phyloP scores from a whole-genome alignment of 2,888 invertebrate species.

The Drosophila flavopinicola region DNA sequence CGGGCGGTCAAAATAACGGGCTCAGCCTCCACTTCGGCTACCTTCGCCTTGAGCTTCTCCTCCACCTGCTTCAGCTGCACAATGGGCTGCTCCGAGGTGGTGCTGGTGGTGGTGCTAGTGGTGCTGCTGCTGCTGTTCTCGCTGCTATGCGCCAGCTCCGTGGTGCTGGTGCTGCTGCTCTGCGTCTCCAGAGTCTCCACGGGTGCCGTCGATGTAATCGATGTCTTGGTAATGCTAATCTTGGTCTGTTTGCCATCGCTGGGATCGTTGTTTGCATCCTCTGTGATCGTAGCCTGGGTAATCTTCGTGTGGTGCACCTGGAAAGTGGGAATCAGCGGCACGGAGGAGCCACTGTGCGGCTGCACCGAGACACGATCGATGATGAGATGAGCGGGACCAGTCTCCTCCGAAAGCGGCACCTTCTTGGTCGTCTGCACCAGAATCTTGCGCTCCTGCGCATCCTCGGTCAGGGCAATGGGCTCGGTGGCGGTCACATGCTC shows the following conservation, averaged over 20 bases:
- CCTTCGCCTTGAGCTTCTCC: constrained; percentile 82
- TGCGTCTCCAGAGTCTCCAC: constrained; percentile 48
- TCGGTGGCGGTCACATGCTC: constrained; percentile 23
- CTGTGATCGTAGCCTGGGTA: constrained; percentile 62
- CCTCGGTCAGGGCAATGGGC: constrained; percentile 1
- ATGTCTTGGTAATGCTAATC: constrained; percentile 71
- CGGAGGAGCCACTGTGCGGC: constrained; percentile 53
- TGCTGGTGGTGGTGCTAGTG: constrained; percentile 35
- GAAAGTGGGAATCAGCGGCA: constrained; percentile 75
- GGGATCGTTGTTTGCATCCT: constrained; percentile 57
- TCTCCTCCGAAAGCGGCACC: constrained; percentile 54
- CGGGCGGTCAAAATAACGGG: constrained; percentile 83
- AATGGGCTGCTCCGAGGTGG: constrained; percentile 64
- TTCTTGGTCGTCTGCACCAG: constrained; percentile 76
- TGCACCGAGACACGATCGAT: constrained; percentile 81
- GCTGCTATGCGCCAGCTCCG: constrained; percentile 38
- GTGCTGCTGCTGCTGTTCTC: constrained; percentile 50
- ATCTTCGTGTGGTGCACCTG: constrained; percentile 76
- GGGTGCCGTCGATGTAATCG: constrained; percentile 66
- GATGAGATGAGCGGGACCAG: constrained; percentile 74
- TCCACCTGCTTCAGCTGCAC: constrained; percentile 78
- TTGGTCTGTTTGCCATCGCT: constrained; percentile 70
- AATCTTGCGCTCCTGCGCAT: constrained; percentile 52
- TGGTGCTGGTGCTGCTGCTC: constrained; percentile 25
- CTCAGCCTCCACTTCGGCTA: constrained; percentile 83